A percentile compares a stretch with the other conserved stretches of the same genome.
phyloP scores from a whole-genome alignment of 2,888 invertebrate species.

The Dermolepida albohirtum region DNA sequence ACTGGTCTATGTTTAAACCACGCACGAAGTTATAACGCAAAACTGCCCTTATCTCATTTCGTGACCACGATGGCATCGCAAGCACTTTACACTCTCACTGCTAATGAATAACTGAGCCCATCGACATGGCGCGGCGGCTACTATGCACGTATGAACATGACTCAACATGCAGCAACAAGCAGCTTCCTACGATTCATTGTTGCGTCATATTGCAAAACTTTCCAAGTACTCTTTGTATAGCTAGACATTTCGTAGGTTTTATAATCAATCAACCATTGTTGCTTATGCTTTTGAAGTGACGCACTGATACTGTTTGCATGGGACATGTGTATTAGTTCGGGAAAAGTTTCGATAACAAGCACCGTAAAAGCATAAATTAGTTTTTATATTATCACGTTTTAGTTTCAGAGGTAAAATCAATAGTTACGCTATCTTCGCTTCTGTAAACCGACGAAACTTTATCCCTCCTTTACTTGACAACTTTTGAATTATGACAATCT shows the following conservation, averaged over 20 bases:
- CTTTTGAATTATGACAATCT: constrained; percentile 19
- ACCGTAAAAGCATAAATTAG: constrained; percentile 35
- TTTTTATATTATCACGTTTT: constrained; percentile 31
- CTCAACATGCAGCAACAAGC: too few species aligned
- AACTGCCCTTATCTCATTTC: too few species aligned
- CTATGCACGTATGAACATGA: too few species aligned
- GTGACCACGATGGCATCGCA: too few species aligned
- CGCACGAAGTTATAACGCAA: too few species aligned
- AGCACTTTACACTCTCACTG: too few species aligned
- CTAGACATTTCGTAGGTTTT: background rate
- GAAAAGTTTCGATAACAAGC: constrained; percentile 32
- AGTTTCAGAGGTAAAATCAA: constrained; percentile 23
- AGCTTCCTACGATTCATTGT: too few species aligned
- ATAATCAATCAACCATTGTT: constrained; percentile 30
- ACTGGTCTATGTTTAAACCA: too few species aligned
- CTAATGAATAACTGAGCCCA: too few species aligned
- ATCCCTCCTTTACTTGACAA: constrained; percentile 14
- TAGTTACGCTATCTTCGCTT: constrained; percentile 7
- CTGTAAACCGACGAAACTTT: constrained; percentile 23
- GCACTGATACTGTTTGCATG: constrained; percentile 17
- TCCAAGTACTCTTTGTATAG: too few species aligned
- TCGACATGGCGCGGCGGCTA: too few species aligned
- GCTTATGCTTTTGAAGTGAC: constrained; percentile 16
- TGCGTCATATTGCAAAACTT: too few species aligned
- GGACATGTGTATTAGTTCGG: constrained; percentile 21